A percentile compares a stretch with the other conserved stretches of the same genome.
Evolutionary conservation across 2,888 invertebrate genomes (phyloP).

Genomic region (Drosophila mulleri): DNA sequence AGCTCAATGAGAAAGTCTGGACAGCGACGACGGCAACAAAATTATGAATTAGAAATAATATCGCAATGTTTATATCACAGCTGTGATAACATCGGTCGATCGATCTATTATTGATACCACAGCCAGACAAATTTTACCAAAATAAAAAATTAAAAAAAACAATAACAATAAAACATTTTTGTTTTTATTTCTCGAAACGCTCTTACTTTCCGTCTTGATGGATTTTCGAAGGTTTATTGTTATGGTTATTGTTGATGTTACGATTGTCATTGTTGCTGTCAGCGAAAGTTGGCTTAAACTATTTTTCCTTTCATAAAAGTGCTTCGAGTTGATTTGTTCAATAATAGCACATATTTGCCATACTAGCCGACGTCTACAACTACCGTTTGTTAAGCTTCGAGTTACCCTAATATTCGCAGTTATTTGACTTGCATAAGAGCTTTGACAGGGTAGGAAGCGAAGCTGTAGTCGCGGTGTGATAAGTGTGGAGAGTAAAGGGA

Average conservation of each 20-base stretch:
- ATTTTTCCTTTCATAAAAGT: constrained; percentile 68
- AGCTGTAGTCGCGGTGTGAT: not conserved
- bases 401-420: constrained; percentile 4
- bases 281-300: constrained; percentile 68
- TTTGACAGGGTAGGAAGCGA: not conserved
- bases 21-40: constrained; percentile 12
- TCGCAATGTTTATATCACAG: constrained; percentile 25
- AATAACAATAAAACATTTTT: not conserved
- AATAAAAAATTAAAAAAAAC: too few species aligned
- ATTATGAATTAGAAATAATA: constrained; percentile 13
- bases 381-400: constrained; percentile 17
- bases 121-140: constrained; percentile 16
- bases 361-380: constrained; percentile 30
- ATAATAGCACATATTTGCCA: constrained; percentile 71
- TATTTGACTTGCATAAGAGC: not conserved
- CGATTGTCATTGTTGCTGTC: constrained; percentile 30
- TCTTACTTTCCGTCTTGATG: constrained; percentile 66
- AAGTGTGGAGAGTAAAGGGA: too few species aligned
- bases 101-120: constrained; percentile 17
- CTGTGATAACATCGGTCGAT: constrained; percentile 58
- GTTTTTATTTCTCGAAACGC: constrained; percentile 44
- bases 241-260: constrained; percentile 44
- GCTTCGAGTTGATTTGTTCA: constrained; percentile 72
- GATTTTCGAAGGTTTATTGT: constrained; percentile 29
- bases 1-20: constrained; percentile 58